Conservation (phyloP, 2,113 vertebrate species). For the Microtus richardsoni region DNA sequence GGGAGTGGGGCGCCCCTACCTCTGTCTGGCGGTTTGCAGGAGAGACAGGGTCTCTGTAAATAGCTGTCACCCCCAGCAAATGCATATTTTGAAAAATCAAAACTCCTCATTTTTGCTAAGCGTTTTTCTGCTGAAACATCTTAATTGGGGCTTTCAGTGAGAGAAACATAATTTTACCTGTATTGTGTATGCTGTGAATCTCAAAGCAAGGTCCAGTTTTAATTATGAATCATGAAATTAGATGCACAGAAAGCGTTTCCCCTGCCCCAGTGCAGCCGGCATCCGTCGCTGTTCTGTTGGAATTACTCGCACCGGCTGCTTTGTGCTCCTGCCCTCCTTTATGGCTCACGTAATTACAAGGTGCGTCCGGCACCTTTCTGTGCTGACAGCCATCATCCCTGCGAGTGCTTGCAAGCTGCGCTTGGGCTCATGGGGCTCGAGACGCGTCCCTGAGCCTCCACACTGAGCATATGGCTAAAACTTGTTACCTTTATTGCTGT, state of each 20-base stretch:
- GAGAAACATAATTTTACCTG: conserved; percentile 78
- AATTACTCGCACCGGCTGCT: conserved; percentile 73
- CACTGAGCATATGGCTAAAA: not conserved
- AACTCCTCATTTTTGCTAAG: conserved; percentile 57
- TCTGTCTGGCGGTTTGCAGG: conserved; percentile 48
- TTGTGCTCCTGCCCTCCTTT: conserved; percentile 70
- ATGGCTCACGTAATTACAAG: conserved; percentile 75
- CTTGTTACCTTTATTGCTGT: not conserved
- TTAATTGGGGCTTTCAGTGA: conserved; percentile 74
- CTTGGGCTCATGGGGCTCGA: not conserved
- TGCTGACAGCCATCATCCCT: conserved; percentile 68
- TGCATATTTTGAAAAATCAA: conserved; percentile 51
- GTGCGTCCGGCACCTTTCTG: conserved; percentile 65
- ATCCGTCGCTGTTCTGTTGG: conserved; percentile 60
- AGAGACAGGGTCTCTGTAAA: conserved; percentile 59
- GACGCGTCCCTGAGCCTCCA: too few species aligned
- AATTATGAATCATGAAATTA: conserved; percentile 76
- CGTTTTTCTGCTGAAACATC: conserved; percentile 28
- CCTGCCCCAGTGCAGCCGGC: conserved; percentile 61
- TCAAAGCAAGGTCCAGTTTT: conserved; percentile 76
- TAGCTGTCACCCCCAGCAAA: conserved; percentile 14
- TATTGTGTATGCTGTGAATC: conserved; percentile 70
- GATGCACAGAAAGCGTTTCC: conserved; percentile 64
- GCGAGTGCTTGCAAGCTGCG: conserved; percentile 72
- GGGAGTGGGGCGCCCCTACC: conserved; percentile 22